Evolutionary conservation across 2,888 invertebrate species (phyloP).

Genomic region (Dermolepida albohirtum): DNA sequence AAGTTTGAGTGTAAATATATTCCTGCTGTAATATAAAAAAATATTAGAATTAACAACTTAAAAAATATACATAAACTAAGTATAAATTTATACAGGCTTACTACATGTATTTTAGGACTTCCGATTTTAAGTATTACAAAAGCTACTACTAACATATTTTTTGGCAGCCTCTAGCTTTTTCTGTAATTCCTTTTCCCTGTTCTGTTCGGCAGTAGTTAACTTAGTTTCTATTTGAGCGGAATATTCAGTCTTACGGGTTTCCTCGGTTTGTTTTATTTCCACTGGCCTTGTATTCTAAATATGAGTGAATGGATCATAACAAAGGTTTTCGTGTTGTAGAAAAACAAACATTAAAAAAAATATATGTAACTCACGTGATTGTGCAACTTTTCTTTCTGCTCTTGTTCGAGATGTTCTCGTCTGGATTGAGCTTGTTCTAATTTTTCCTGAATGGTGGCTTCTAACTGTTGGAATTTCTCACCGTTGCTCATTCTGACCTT

Average conservation of each 20-base stretch:
- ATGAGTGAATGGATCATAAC: slow-evolving; percentile 47
- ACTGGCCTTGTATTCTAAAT: slow-evolving; percentile 71
- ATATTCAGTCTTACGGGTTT: slow-evolving; percentile 62
- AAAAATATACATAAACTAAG: no score
- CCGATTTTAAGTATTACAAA: slow-evolving; percentile 9
- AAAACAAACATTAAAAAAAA: slow-evolving; percentile 44
- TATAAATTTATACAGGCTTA: no score
- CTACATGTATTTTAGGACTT: not conserved
- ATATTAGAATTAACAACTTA: no score
- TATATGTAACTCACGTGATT: slow-evolving; percentile 74
- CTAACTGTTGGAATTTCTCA: slow-evolving; percentile 76
- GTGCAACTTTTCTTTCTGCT: slow-evolving; percentile 82
- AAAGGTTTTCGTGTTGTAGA: slow-evolving; percentile 38
- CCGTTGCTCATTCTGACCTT: slow-evolving; percentile 77
- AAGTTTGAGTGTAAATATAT: no score
- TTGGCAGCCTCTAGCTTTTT: slow-evolving; percentile 87
- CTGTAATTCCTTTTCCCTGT: slow-evolving; percentile 86
- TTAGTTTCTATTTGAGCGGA: slow-evolving; percentile 74
- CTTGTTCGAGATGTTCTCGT: slow-evolving; percentile 79
- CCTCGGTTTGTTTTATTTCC: slow-evolving; percentile 68
- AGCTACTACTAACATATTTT: slow-evolving; percentile 73
- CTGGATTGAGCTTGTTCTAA: slow-evolving; percentile 77
- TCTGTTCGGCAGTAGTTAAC: slow-evolving; percentile 83
- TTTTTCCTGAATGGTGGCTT: slow-evolving; percentile 77
- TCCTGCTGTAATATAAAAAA: no score